Evolutionary conservation across 2,888 invertebrate genomes (phyloP).

Genomic region (Tetheella fluctuosa): DNA sequence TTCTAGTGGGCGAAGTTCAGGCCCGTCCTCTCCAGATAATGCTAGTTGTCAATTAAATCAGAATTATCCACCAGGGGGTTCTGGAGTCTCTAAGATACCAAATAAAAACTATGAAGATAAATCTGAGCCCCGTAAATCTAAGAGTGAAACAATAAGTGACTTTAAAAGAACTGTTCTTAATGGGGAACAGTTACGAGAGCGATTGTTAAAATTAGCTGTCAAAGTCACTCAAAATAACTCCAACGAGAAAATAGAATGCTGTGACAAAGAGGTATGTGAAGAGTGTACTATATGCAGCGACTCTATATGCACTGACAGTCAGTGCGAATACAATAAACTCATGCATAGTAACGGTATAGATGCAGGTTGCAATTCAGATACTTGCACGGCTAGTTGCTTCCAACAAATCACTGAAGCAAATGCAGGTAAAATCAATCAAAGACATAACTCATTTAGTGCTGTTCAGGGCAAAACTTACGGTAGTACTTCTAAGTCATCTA

Average conservation of each 20-base stretch:
- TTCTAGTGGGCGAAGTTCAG: slow-evolving; percentile 89
- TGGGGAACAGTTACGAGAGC: slow-evolving; percentile 87
- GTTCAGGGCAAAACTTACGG: slow-evolving; percentile 72
- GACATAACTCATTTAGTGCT: slow-evolving; percentile 79
- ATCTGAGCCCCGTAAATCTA: slow-evolving; percentile 48
- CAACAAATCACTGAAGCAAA: slow-evolving; percentile 67
- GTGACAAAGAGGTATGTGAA: slow-evolving; percentile 80
- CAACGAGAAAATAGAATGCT: slow-evolving; percentile 80
- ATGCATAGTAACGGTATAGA: slow-evolving; percentile 77
- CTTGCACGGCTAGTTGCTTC: slow-evolving; percentile 72
- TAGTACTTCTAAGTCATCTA: slow-evolving; percentile 54
- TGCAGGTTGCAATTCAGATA: slow-evolving; percentile 74
- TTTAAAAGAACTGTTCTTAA: slow-evolving; percentile 82
- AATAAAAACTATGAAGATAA: slow-evolving; percentile 58
- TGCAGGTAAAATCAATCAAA: slow-evolving; percentile 64
- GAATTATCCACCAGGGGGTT: slow-evolving; percentile 66
- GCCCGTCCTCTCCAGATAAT: slow-evolving; percentile 85
- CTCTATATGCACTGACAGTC: slow-evolving; percentile 80
- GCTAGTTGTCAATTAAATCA: slow-evolving; percentile 80
- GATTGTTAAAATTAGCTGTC: slow-evolving; percentile 85
- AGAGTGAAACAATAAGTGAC: slow-evolving; percentile 69
- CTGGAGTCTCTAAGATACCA: slow-evolving; percentile 51
- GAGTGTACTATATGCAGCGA: slow-evolving; percentile 81
- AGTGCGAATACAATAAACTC: slow-evolving; percentile 78
- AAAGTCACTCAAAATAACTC: slow-evolving; percentile 75